Evolutionary conservation across 2,888 invertebrate genomes (phyloP), one percentile per base, ranked within the genome.

Genomic region (Parnassius smintheus): DNA sequence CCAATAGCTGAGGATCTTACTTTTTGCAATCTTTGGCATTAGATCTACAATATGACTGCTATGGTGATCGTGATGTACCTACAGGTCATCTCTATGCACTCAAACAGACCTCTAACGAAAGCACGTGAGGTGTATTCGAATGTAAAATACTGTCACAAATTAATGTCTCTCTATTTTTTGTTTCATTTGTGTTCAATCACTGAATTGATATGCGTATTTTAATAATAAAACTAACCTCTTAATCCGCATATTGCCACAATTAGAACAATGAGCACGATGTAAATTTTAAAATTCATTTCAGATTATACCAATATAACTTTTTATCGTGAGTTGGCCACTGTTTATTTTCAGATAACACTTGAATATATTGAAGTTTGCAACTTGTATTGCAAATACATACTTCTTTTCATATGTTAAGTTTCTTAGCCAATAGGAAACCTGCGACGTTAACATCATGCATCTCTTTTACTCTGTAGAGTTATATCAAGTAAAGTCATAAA

Each of bases 201-300:
- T 25, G 25, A 3, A 25, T 25, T 25, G 25, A 25, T 25, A 3
- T 25, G 25, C 3, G 25, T 25, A 3, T 25, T 4, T 7, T 4
- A 25, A 25, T 25, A 48, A 48, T 25, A 56, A 25, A 7, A 62
- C 62, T 50, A 9, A 62, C 62, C 62, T 58, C 56, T 52, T 46
- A 61, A 52, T 45, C 45, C 54, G n/a, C 54, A 62, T 35, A 58
- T 41, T 1, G 54, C 53, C 8, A 62, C 49, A 50, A 62, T 58
- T 45, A 62, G 50, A 25, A 57, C n/a, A 48, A 59, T 13, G 42
- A 59, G 8, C 12, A 62, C 54, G 35, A 25, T 54, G 44, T 18
- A 58, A 25, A 58, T 35, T 50, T n/a, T 59, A 10, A 58, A 55
- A 54, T 62, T 62, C 62, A 62, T 62, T 54, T 53, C n/a, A 54